phyloP scores from a whole-genome alignment of 2,113 vertebrate genomes.

The Uropsilus gracilis region DNA sequence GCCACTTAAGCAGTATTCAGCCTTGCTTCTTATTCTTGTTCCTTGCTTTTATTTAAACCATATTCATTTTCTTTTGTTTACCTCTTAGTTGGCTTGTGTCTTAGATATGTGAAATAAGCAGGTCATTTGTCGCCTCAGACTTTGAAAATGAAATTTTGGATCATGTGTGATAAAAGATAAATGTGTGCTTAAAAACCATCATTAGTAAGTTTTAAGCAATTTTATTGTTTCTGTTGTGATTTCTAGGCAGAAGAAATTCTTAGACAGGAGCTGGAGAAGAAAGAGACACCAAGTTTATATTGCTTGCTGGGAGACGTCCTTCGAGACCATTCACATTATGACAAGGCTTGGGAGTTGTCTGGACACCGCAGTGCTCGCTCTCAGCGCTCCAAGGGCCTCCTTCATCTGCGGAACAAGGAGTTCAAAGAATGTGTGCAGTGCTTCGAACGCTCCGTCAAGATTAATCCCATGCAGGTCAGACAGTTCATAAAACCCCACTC shows the following conservation, averaged over 20 bases:
- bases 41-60: not conserved
- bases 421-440: constrained; percentile 92
- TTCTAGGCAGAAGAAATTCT: constrained; percentile 95
- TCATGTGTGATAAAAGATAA: not conserved
- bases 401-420: constrained; percentile 91
- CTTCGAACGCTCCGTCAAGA: constrained; percentile 92
- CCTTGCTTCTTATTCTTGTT: not conserved
- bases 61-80: not conserved
- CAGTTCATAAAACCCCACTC: not conserved
- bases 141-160: not conserved
- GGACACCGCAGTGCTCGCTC: constrained; percentile 92
- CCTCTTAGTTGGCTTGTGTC: too few species aligned
- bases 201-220: not conserved
- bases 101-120: not conserved
- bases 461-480: constrained; percentile 95
- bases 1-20: not conserved
- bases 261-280: constrained; percentile 92
- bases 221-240: constrained; percentile 62
- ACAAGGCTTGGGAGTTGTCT: constrained; percentile 96
- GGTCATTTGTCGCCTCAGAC: not conserved
- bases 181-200: not conserved
- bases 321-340: constrained; percentile 92
- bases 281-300: constrained; percentile 92
- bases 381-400: constrained; percentile 95
- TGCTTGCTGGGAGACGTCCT: constrained; percentile 97